Evolutionary conservation across 2,113 vertebrate species (phyloP), one percentile per base, ranked within the genome.

Genomic region (Sporophila hypoxantha): DNA sequence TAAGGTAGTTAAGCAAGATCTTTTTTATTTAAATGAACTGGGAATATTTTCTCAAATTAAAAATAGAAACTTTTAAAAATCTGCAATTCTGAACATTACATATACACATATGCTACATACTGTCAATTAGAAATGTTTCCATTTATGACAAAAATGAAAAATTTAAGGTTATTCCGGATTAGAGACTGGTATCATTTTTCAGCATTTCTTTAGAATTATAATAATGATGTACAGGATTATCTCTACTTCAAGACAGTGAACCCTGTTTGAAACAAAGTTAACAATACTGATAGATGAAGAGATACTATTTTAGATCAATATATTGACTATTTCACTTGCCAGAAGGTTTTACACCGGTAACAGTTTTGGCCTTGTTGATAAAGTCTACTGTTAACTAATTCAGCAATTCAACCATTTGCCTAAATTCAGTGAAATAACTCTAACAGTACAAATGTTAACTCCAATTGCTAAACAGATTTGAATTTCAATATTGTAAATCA

Each of bases 1-100:
- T 73, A 77, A 71, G 50, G 34, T 82, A 27, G 44, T 81, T 95
- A 85, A 88, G 53, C 80, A 94, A 93, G 49, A 86, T 91, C 30
- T 91, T 87, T 93, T 96, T 96, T 96, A 96, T 93, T 96, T 94
- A 92, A 95, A 93, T 81, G 82, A 93, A 82, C 59, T 85, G 57
- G 88, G 76, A 90, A 94, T 71, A 84, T 87, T 85, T 88, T 90
- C 70, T 93, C 82, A 92, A 95, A 93, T 89, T 91, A 93, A 95
- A 96, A 96, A 96, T 94, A 96, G 90, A 87, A 94, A 85, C 81
- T 90, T 88, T 76, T 82, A 93, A 92, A 95, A 96, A 94, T 93
- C 74, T 94, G 94, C 79, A 76, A 69, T 90, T 90, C 76, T 91
- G 79, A 93, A 91, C 77, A 91, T 93, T 88, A 91, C 78, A 90